Evolutionary conservation across 2,888 invertebrate genomes (phyloP), one percentile per base, ranked within the genome.

Genomic region (Cyclophora punctaria): DNA sequence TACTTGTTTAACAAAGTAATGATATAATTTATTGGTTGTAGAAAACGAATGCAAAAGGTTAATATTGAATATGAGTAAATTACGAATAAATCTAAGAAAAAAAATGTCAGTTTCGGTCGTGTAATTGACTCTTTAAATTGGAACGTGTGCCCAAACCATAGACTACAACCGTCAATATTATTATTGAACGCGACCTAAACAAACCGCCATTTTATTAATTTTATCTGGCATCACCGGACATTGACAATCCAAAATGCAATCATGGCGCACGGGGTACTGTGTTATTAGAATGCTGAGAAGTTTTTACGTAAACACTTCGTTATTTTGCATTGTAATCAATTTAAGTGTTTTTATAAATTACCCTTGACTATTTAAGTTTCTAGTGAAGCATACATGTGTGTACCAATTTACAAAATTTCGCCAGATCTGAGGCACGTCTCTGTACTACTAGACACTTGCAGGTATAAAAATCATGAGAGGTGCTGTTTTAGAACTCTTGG

Each of bases 211-310:
- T 83, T 76, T 70, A 67, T 67, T 78, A 75, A 76, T 78, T 77
- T 75, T 63, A 49, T 57, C 60, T 77, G 67, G 85, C 77, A 87
- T 83, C 82, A 84, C 82, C 61, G 62, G 72, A 75, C 85, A 85
- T 89, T 89, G 89, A 89, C 89, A 89, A 85, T 80, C 87, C 84
- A 89, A 89, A 89, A 89, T 89, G 89, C 89, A 89, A 89, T 89
- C 88, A 89, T 89, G 89, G 89, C 89, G 89, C 88, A 87, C 86
- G 86, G 83, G 80, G 84, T 73, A 83, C 86, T 88, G 87, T 89
- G 89, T 89, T 87, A 85, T 86, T 89, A 88, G 86, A 84, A 86
- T 87, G 89, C 88, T 86, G 83, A 85, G 82, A 81, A 87, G 87
- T 88, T 89, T 89, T 89, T 89, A 87, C 89, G 89, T 89, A 88